Percentiles rank a stretch among this genome's conserved stretches.
Conservation (phyloP, 2,888 invertebrate species). For the Catocala nupta region DNA sequence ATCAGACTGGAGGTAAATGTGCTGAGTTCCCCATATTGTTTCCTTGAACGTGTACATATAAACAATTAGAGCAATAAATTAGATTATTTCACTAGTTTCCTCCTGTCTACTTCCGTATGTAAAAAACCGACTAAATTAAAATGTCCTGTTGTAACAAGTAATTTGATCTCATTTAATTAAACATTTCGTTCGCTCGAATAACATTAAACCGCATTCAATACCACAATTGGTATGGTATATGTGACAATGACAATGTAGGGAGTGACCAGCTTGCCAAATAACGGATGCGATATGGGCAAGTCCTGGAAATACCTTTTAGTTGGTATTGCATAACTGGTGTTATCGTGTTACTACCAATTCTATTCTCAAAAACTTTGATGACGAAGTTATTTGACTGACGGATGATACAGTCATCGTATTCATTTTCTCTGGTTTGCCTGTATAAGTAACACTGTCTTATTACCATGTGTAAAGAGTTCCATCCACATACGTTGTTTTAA, state of each 20-base stretch:
- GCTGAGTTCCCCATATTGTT: not conserved
- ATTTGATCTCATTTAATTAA: conserved; percentile 42
- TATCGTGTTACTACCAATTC: not conserved
- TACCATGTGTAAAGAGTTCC: too few species aligned
- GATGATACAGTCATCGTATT: too few species aligned
- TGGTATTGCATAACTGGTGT: conserved; percentile 12
- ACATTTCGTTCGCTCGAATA: conserved; percentile 37
- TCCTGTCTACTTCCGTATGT: not conserved
- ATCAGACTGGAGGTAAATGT: too few species aligned
- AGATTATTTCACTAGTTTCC: not conserved
- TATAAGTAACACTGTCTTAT: too few species aligned
- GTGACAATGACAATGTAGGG: conserved; percentile 54
- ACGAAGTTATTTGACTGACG: not conserved
- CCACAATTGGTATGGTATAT: conserved; percentile 33
- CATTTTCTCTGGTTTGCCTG: too few species aligned
- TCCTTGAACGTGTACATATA: not conserved
- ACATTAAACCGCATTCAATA: conserved; percentile 51
- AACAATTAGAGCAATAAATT: not conserved
- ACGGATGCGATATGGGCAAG: conserved; percentile 38
- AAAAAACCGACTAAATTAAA: not conserved
- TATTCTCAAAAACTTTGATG: not conserved
- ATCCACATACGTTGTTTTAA: too few species aligned
- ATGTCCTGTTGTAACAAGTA: conserved; percentile 20
- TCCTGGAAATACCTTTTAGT: conserved; percentile 28
- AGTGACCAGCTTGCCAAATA: conserved; percentile 53